Evolutionary conservation across 1,140 invertebrate genomes (phyloP).

Genomic region (Phthorimaea operculella): DNA sequence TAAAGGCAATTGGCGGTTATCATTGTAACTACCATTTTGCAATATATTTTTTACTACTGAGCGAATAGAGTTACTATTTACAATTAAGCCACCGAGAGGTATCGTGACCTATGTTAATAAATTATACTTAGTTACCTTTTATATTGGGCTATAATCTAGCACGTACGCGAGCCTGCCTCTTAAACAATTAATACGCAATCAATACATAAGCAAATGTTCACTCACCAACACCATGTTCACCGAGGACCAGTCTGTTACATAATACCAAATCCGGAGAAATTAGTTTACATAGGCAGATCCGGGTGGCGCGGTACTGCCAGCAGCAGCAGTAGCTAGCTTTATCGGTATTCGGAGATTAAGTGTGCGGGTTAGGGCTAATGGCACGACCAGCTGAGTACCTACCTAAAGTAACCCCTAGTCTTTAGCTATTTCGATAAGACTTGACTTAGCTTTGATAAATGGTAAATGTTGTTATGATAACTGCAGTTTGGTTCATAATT

Average conservation of each 20-base stretch:
- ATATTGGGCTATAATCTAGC: background rate
- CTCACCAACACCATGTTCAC: conserved; percentile 12
- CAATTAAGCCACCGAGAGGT: background rate
- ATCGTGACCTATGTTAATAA: background rate
- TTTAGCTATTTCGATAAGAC: too few species aligned
- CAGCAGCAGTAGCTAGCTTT: too few species aligned
- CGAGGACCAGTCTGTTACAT: conserved; percentile 24
- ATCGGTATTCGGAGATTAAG: too few species aligned
- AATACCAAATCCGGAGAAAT: conserved; percentile 32
- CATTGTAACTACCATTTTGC: background rate
- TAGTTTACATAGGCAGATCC: conserved; percentile 32
- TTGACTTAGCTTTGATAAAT: too few species aligned
- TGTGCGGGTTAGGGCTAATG: too few species aligned
- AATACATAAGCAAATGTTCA: background rate
- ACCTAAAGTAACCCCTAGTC: too few species aligned
- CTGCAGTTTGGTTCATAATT: too few species aligned
- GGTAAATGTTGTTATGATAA: too few species aligned
- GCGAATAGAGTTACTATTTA: background rate
- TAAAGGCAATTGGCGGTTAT: background rate
- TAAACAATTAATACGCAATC: background rate
- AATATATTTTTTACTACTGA: background rate
- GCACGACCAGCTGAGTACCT: too few species aligned
- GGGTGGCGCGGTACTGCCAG: conserved; percentile 39
- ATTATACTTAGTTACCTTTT: background rate
- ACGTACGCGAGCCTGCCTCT: background rate